phyloP scores from a whole-genome alignment of 2,797 vertebrate species.

The Melanotaenia trifasciata region DNA sequence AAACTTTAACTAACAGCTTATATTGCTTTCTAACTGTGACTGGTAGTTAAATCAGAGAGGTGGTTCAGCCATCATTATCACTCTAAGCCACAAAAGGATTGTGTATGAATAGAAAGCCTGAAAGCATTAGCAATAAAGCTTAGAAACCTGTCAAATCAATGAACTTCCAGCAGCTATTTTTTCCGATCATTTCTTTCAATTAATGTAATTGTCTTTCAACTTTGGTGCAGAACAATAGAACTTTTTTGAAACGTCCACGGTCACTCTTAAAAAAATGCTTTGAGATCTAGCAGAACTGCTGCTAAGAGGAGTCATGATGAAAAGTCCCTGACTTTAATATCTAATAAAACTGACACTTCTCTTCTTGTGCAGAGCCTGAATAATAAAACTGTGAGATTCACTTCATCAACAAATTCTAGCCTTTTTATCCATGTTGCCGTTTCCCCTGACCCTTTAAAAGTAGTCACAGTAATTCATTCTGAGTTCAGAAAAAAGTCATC shows the following conservation, averaged over 20 bases:
- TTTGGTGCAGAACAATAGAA: constrained; percentile 4
- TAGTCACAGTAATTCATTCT: constrained; percentile 42
- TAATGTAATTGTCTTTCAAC: constrained; percentile 46
- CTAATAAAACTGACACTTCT: constrained; percentile 50
- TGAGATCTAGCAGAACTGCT: constrained; percentile 31
- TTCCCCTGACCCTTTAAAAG: constrained; percentile 39
- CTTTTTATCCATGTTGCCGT: constrained; percentile 38
- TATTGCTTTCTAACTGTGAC: not conserved
- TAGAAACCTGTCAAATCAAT: constrained; percentile 2
- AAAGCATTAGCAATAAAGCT: not conserved
- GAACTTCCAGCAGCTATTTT: not conserved
- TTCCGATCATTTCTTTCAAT: not conserved
- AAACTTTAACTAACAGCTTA: no score
- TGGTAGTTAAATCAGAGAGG: not conserved
- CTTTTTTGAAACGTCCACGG: constrained; percentile 25
- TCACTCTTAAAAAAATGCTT: constrained; percentile 29
- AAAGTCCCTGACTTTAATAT: constrained; percentile 30
- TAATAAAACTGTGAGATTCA: constrained; percentile 48
- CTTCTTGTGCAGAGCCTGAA: constrained; percentile 40
- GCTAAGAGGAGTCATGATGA: constrained; percentile 39
- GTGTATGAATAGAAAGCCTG: no score
- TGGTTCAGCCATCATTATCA: not conserved
- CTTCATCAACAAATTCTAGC: constrained; percentile 36
- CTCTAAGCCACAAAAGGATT: not conserved
- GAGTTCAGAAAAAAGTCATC: constrained; percentile 14